A percentile compares a stretch with the other conserved stretches of the same genome.
Evolutionary conservation across 1,140 invertebrate genomes (phyloP).

Genomic region (Trachymyrmex septentrionalis): DNA sequence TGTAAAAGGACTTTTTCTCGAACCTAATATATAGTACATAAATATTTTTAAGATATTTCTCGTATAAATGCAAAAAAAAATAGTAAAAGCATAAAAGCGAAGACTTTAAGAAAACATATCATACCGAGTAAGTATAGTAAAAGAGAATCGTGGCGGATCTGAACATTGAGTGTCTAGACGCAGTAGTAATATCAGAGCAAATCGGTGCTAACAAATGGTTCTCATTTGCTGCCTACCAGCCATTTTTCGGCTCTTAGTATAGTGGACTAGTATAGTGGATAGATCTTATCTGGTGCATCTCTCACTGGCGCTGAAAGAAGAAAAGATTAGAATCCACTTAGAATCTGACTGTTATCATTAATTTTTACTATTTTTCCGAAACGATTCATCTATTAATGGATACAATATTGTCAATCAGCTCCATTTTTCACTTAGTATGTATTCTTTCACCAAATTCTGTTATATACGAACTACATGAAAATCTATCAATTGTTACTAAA

Average conservation of each 20-base stretch:
- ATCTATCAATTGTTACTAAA: too few species aligned
- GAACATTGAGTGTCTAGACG: slow-evolving; percentile 29
- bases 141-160: slow-evolving; percentile 23
- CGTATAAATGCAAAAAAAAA: background rate
- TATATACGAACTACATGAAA: too few species aligned
- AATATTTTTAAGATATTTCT: background rate
- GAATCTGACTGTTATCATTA: slow-evolving; percentile 64
- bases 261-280: slow-evolving; percentile 33
- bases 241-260: slow-evolving; percentile 71
- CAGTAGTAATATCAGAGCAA: slow-evolving; percentile 59
- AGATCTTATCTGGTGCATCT: slow-evolving; percentile 69
- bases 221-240: slow-evolving; percentile 79
- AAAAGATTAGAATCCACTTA: slow-evolving; percentile 59
- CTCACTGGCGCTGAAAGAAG: slow-evolving; percentile 53
- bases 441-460: background rate
- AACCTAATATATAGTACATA: background rate
- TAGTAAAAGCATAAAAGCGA: background rate
- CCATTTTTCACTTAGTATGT: background rate
- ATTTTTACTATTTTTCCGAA: slow-evolving; percentile 62
- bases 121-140: background rate
- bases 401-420: background rate
- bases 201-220: slow-evolving; percentile 79
- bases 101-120: slow-evolving; percentile 20
- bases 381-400: background rate
- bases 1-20: too few species aligned